Conservation (phyloP, 2,888 invertebrate species). For the Tetropium fuscum region DNA sequence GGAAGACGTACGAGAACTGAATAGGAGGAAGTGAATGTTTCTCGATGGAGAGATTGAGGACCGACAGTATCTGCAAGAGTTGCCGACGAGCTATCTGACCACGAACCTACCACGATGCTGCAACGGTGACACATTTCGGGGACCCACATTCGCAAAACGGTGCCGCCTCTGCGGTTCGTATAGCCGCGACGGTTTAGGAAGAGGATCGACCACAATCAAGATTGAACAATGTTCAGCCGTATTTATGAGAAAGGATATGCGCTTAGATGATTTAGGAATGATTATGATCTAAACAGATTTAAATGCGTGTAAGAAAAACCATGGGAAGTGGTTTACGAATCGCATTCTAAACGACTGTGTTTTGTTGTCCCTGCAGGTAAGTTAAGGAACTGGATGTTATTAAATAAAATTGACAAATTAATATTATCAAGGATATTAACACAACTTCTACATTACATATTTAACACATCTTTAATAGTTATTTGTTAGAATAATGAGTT, state of each 20-base stretch:
- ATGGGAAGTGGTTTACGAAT: no score
- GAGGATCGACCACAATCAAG: background rate
- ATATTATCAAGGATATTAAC: no score
- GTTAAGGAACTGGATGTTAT: no score
- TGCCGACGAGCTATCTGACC: conserved; percentile 33
- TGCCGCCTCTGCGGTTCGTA: background rate
- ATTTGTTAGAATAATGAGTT: no score
- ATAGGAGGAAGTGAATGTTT: conserved; percentile 38
- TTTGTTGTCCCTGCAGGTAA: no score
- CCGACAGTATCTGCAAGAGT: conserved; percentile 39
- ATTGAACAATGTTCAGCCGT: background rate
- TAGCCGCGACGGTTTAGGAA: conserved; percentile 4
- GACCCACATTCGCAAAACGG: conserved; percentile 45
- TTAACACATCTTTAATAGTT: no score
- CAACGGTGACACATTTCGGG: conserved; percentile 49
- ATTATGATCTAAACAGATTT: no score
- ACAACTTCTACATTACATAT: no score
- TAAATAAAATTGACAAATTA: no score
- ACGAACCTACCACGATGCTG: conserved; percentile 28
- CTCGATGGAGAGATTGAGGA: conserved; percentile 27
- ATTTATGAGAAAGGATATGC: background rate
- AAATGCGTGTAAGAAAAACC: no score
- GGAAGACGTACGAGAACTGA: conserved; percentile 8
- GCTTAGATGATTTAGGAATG: no score
- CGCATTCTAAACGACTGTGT: no score